These are phyloP conservation scores for Periophthalmodon schlosseri DNA, from an alignment of 2,113 vertebrate genomes.

Conservation along the genomic window DNA sequence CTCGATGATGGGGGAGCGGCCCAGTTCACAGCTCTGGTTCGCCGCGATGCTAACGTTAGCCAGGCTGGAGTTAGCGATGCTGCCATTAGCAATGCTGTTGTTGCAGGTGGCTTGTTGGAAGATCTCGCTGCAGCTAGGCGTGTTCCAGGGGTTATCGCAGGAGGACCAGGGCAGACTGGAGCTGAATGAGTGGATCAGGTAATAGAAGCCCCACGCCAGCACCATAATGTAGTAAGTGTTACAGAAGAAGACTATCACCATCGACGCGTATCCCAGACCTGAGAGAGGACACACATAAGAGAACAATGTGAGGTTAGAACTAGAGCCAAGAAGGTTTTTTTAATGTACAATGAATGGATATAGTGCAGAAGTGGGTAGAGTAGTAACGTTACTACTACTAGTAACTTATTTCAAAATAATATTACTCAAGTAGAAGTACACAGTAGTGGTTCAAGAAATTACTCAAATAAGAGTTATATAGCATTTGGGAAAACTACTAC, in stretches of 20 bases:
- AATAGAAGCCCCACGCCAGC: constrained; percentile 85
- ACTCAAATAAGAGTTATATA: too few species aligned
- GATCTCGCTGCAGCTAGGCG: constrained; percentile 73
- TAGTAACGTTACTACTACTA: too few species aligned
- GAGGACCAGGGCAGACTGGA: constrained; percentile 78
- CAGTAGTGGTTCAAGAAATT: too few species aligned
- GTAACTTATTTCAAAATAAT: too few species aligned
- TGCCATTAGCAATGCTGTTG: constrained; percentile 51
- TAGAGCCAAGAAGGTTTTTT: too few species aligned
- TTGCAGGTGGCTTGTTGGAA: constrained; percentile 71
- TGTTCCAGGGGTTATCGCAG: constrained; percentile 82
- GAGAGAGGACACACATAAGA: background rate
- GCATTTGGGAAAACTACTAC: too few species aligned
- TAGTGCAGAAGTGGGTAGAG: too few species aligned
- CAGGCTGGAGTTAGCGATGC: constrained; percentile 63
- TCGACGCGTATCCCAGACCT: constrained; percentile 82
- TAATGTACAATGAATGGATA: too few species aligned
- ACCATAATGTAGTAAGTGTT: constrained; percentile 89
- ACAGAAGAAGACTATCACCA: constrained; percentile 86
- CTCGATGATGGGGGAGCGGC: constrained; percentile 78
- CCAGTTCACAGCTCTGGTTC: constrained; percentile 73
- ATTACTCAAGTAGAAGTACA: too few species aligned
- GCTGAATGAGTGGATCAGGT: constrained; percentile 81
- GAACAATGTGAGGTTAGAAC: background rate
- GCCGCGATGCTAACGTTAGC: constrained; percentile 58